Evolutionary conservation across 1,140 invertebrate genomes (phyloP).

Genomic region (Cheumatopsyche charites): DNA sequence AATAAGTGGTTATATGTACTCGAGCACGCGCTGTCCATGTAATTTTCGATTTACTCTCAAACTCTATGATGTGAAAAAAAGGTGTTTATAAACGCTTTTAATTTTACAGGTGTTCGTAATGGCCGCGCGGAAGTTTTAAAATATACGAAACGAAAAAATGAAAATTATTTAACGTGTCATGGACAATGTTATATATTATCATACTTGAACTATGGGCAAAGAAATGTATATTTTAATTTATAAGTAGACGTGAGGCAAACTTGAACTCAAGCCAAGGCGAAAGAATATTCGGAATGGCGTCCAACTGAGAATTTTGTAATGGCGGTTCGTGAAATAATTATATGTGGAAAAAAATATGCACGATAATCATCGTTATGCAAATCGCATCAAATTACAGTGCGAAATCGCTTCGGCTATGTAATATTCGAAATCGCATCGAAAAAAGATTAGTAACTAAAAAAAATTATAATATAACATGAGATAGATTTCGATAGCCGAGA

Average conservation of each 20-base stretch:
- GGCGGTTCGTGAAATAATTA: slow-evolving; percentile 37
- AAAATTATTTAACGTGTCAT: slow-evolving; percentile 5
- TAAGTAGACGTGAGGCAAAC: slow-evolving; percentile 33
- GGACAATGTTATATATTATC: slow-evolving; percentile 29
- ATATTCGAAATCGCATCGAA: too few species aligned
- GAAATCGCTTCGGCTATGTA: too few species aligned
- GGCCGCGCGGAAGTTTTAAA: too few species aligned
- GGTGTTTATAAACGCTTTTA: background rate
- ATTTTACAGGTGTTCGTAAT: too few species aligned
- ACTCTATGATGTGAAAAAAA: background rate
- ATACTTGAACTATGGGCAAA: slow-evolving; percentile 26
- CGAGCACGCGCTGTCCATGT: background rate
- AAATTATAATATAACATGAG: too few species aligned
- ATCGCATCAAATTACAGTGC: too few species aligned
- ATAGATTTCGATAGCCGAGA: background rate
- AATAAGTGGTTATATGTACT: too few species aligned
- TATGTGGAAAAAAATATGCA: background rate
- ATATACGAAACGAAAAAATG: background rate
- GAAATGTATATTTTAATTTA: slow-evolving; percentile 40
- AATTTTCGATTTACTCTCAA: too few species aligned
- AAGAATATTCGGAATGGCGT: slow-evolving; percentile 43
- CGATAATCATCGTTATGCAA: too few species aligned
- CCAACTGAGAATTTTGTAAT: slow-evolving; percentile 36
- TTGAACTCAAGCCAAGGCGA: slow-evolving; percentile 41
- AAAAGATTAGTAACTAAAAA: too few species aligned